Evolutionary conservation across 1,140 invertebrate genomes (phyloP), one percentile per base, ranked within the genome.

Genomic region (Temnothorax longispinosus): DNA sequence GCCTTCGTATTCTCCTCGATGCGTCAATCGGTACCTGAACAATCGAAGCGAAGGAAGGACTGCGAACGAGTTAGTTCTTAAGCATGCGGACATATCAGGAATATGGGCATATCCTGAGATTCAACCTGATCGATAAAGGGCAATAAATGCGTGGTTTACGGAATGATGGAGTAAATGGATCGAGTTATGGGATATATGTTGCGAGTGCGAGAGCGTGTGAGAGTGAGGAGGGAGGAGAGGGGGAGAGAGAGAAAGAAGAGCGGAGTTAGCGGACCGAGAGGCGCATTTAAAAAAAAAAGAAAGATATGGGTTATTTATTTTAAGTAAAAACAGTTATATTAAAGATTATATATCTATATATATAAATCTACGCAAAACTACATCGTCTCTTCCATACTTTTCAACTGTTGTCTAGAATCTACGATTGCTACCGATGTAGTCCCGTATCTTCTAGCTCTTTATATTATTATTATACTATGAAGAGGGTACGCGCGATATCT

Each of bases 21-120:
- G 88, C 89, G 89, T 87, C 90, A 88, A 94, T 92, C 90, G 91
- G 93, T 94, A 94, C 93, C 93, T 94, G 94, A 94, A 92, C 77
- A 93, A 91, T 86, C 86, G 65, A 81, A 90, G 69, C 54, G 86
- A 85, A 84, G 85, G 86, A 92, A 93, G 89, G 91, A 92, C 92
- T 93, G 92, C 90, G 92, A 93, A 92, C 89, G 41, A 78, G 64
- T 71, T 88, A 84, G 88, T 90, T 90, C 87, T 90, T 91, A 85
- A 90, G 75, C 71, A 62, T 88, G 72, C 78, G 91, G 88, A 94
- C 94, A 94, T 94, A 94, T 94, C 94, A 92, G 91, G 90, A 93
- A 85, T 69, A 71, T 88, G 89, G 85, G 93, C 93, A 94, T 94
- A 94, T 94, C 93, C 86, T 92, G 89, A 88, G 47, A 18, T 84